Percentiles rank a stretch among this genome's conserved stretches.
phyloP scores from a whole-genome alignment of 2,113 vertebrate species.

The Gambusia holbrooki region DNA sequence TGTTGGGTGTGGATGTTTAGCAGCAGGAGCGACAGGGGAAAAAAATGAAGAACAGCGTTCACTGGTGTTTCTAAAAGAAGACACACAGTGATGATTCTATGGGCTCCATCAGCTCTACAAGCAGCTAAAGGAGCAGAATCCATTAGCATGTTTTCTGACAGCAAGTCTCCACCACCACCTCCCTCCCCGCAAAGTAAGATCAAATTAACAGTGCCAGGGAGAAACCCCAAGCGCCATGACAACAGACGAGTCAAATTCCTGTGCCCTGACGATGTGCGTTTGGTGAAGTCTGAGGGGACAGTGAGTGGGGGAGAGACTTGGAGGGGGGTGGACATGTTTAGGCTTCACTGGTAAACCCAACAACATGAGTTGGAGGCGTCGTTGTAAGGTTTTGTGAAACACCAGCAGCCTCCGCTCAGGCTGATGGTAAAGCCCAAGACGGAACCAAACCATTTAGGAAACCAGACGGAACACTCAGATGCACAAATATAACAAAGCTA shows the following conservation, averaged over 20 bases:
- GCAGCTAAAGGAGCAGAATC: neutral
- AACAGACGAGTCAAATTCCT: slow-evolving; percentile 17
- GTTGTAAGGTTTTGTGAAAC: neutral
- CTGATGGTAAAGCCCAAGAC: neutral
- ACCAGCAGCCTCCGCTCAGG: neutral
- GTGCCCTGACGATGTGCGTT: slow-evolving; percentile 9
- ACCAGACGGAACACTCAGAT: too few species aligned
- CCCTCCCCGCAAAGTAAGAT: neutral
- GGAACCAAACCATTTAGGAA: too few species aligned
- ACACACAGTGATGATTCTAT: fast-evolving
- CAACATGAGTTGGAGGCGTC: neutral
- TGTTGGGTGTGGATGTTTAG: slow-evolving; percentile 46
- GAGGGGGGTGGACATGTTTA: too few species aligned
- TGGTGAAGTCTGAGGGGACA: neutral
- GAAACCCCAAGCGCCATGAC: slow-evolving; percentile 21
- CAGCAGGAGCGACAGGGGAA: slow-evolving; percentile 13
- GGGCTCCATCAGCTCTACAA: neutral
- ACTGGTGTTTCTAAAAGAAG: neutral
- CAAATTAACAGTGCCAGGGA: neutral
- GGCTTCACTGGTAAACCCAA: neutral
- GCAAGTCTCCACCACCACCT: neutral
- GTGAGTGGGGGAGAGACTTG: neutral
- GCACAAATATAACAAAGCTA: too few species aligned
- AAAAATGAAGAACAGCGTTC: neutral
- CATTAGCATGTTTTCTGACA: slow-evolving; percentile 2